These are phyloP conservation scores for Drosophila limbata DNA, from an alignment of 2,888 invertebrate genomes.

Conservation along the genomic window DNA sequence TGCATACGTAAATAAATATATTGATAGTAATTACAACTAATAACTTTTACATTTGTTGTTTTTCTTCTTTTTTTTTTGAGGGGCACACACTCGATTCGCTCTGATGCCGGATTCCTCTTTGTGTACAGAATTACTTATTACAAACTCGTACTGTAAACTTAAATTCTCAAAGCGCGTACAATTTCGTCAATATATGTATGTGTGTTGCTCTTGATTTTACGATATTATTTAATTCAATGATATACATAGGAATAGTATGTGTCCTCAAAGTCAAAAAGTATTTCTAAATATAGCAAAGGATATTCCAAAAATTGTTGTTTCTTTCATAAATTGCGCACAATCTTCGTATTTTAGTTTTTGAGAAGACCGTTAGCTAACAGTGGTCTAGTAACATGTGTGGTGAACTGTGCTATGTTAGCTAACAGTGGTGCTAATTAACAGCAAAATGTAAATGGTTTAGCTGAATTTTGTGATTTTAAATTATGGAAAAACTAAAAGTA, in stretches of 20 bases:
- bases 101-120: slow-evolving; percentile 34
- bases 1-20: slow-evolving; percentile 78
- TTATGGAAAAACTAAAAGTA: slow-evolving; percentile 22
- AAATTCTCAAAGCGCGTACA: slow-evolving; percentile 50
- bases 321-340: slow-evolving; percentile 5
- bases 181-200: slow-evolving; percentile 48
- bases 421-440: slow-evolving; percentile 48
- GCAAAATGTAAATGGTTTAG: slow-evolving; percentile 28
- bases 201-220: slow-evolving; percentile 39
- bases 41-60: slow-evolving; percentile 62
- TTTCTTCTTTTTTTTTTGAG: slow-evolving; percentile 22
- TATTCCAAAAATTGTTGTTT: slow-evolving; percentile 12
- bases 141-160: slow-evolving; percentile 40
- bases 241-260: slow-evolving; percentile 27
- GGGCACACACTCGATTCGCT: slow-evolving; percentile 28
- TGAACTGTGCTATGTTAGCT: slow-evolving; percentile 35
- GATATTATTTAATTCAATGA: slow-evolving; percentile 36
- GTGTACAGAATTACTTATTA: slow-evolving; percentile 46
- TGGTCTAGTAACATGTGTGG: slow-evolving; percentile 61
- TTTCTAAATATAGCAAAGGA: slow-evolving; percentile 13
- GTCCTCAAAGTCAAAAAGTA: slow-evolving; percentile 29
- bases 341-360: background rate
- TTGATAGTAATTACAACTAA: slow-evolving; percentile 75
- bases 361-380: slow-evolving; percentile 36
- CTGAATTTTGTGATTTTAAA: slow-evolving; percentile 14